These are phyloP conservation scores for Cirrhinus mrigala DNA, from an alignment of 2,797 vertebrate genomes.

Conservation along the genomic window DNA sequence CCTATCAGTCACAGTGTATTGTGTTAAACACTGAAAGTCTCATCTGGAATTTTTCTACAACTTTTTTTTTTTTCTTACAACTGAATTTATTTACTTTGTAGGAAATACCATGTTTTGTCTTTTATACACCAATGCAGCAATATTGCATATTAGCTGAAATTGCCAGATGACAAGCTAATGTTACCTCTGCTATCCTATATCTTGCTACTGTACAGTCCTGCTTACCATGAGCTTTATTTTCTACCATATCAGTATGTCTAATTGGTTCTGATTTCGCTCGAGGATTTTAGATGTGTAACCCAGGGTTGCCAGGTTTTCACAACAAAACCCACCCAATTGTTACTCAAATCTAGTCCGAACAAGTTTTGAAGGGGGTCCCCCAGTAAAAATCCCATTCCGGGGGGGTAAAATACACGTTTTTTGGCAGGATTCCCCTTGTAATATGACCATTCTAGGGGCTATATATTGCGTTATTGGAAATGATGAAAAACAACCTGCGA, in stretches of 20 bases:
- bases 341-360: no score
- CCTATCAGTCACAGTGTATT: conserved; percentile 63
- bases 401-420: no score
- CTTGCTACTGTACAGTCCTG: background rate
- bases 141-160: background rate
- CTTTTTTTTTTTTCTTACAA: background rate
- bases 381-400: no score
- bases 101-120: background rate
- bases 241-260: background rate
- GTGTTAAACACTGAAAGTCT: background rate
- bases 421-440: no score
- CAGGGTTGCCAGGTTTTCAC: no score
- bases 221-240: background rate
- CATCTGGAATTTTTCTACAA: no score
- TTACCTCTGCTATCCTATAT: background rate
- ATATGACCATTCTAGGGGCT: no score
- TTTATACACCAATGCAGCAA: background rate
- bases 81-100: background rate
- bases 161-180: background rate
- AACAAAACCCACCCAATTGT: no score
- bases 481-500: no score
- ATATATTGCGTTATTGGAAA: no score
- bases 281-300: background rate
- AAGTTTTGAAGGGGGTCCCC: no score
- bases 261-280: background rate